These are phyloP conservation scores for Polymixis flavicincta DNA, from an alignment of 2,888 invertebrate genomes.

Conservation along the genomic window DNA sequence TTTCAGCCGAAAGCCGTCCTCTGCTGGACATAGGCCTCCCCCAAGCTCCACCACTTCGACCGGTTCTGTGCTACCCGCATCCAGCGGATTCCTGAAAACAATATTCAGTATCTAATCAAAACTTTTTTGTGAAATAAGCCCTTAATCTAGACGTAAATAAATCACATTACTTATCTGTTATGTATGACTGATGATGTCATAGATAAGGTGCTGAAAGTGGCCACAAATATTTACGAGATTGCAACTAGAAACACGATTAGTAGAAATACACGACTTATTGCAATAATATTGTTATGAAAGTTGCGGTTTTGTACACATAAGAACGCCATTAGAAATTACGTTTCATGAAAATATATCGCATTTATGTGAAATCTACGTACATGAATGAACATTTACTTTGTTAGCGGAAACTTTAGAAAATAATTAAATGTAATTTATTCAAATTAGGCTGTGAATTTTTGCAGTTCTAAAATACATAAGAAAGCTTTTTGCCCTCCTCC, in stretches of 20 bases:
- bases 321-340: neutral
- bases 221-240: slow-evolving; percentile 45
- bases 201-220: slow-evolving; percentile 29
- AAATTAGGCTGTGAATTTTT: too few relatives aligned
- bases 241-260: slow-evolving; percentile 3
- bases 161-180: slow-evolving; percentile 41
- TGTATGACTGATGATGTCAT: slow-evolving; percentile 43
- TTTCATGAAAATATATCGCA: neutral
- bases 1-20: too few relatives aligned
- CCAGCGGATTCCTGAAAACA: neutral
- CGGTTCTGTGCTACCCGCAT: too few relatives aligned
- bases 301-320: neutral
- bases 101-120: neutral
- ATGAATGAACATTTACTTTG: neutral
- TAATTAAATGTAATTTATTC: too few relatives aligned
- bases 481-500: too few relatives aligned
- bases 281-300: slow-evolving; percentile 27
- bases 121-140: slow-evolving; percentile 9
- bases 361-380: too few relatives aligned
- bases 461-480: too few relatives aligned
- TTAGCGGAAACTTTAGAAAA: neutral
- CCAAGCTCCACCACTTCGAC: too few relatives aligned
- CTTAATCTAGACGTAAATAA: slow-evolving; percentile 46
- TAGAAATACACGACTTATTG: slow-evolving; percentile 19
- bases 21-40: too few relatives aligned